Base-by-base conservation (phyloP, 2,113 vertebrate genomes). In the Ciconia boyciana region DNA sequence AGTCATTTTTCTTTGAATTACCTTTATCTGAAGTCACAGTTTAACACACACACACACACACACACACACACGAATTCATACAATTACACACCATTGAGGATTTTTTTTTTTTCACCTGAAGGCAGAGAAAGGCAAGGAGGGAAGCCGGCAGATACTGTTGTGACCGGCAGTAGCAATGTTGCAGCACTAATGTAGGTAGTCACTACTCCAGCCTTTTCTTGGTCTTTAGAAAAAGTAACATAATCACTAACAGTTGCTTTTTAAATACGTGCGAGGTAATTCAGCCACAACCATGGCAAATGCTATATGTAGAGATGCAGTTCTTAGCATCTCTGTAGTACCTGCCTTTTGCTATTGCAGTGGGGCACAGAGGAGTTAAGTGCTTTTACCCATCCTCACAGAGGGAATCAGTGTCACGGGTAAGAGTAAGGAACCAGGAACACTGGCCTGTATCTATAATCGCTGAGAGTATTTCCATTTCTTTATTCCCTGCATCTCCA, bases 221-320 rank as follows among this genome's bases (percentile, higher is more conserved):
- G 11, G 55, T 62, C 43, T 85, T 79, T 52, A 75, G 36, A 26
- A 71, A 79, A 88, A 90, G 15, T 10, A 89, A 60, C 7, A 17
- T 11, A 62, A 46, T 49, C 32, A 90, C 39, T 55, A 79, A 41
- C 10, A 51, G 32, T 3, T 68, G 41, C 22, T 91, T 84, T 78
- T 61, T 49, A 65, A 83, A 36, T 52, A 69, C 10, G 61, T 76
- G 21, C 0, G 3, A 69, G 31, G 44, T 39, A 87, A 68, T 68
- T 69, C n/a, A 81, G 69, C 22, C 43, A 74, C 58, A 57, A 43
- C 28, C n/a, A 43, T 10, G 11, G 39, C 22, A 79, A 68, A 71
- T 29, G 19, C 46, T 41, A 3, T 11, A 62, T 0, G 0, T 3
- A 65, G 39, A 36, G 25, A 58, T 21, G 48, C 57, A 75, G 57